These are phyloP conservation scores for Planiliza haematocheilus DNA, from an alignment of 2,113 vertebrate genomes.

Conservation along the genomic window DNA sequence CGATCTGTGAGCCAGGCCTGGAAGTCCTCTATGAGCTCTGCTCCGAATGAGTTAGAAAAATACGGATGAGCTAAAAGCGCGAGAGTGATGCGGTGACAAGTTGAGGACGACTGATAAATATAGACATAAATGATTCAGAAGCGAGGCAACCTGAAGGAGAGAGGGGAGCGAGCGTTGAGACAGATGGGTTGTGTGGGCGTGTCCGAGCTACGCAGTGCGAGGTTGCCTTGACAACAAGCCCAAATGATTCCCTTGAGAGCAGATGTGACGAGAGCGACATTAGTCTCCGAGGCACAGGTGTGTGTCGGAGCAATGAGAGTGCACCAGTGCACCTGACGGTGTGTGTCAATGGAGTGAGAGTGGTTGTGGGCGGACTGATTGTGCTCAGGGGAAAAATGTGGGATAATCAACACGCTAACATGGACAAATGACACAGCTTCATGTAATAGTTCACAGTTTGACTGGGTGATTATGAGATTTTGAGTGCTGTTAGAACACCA, in stretches of 20 bases:
- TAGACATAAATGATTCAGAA: conserved; percentile 30
- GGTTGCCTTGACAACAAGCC: conserved; percentile 81
- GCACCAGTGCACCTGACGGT: conserved; percentile 51
- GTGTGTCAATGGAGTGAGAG: conserved; percentile 64
- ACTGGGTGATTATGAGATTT: conserved; percentile 42
- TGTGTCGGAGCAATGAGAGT: conserved; percentile 68
- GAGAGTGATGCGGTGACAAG: not conserved
- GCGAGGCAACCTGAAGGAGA: conserved; percentile 26
- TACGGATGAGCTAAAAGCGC: conserved; percentile 4
- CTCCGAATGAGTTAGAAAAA: conserved; percentile 19
- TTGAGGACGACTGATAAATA: conserved; percentile 15
- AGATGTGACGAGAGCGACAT: conserved; percentile 73
- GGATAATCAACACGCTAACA: conserved; percentile 66
- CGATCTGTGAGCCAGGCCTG: conserved; percentile 87
- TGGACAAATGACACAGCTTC: conserved; percentile 49
- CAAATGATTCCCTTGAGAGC: conserved; percentile 73
- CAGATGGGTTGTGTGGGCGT: conserved; percentile 81
- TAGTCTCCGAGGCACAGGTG: conserved; percentile 80
- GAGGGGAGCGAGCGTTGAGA: conserved; percentile 37
- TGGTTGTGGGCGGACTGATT: conserved; percentile 56
- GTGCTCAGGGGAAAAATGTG: conserved; percentile 63
- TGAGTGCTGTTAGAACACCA: conserved; percentile 36
- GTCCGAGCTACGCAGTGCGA: conserved; percentile 59
- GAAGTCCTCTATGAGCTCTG: conserved; percentile 91
- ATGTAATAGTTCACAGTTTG: conserved; percentile 39